phyloP scores from a whole-genome alignment of 2,888 invertebrate species.

The Caenorhabditis zanzibari region DNA sequence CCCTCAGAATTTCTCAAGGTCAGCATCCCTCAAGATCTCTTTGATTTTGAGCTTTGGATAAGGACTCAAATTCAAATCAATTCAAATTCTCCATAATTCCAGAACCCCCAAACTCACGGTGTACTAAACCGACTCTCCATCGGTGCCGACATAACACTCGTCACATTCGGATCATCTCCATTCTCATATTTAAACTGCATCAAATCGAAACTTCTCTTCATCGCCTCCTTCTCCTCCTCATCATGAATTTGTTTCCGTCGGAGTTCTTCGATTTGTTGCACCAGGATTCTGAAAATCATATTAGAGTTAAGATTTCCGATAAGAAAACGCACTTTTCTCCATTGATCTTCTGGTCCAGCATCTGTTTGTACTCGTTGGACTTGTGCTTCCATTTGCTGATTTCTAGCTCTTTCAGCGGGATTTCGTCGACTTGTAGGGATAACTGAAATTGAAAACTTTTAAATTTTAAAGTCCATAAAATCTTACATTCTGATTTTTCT shows the following conservation, averaged over 20 bases:
- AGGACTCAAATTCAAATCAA: no score
- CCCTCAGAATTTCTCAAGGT: no score
- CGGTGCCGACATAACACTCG: constrained; percentile 54
- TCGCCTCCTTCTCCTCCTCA: constrained; percentile 71
- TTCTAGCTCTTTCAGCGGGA: constrained; percentile 78
- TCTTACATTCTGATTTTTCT: constrained; percentile 72
- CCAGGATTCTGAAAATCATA: constrained; percentile 63
- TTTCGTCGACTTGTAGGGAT: constrained; percentile 76
- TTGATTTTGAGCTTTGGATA: no score
- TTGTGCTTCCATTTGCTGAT: constrained; percentile 90
- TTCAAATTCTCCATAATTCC: no score
- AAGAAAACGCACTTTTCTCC: constrained; percentile 86
- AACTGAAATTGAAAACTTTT: constrained; percentile 39
- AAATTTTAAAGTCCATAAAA: not conserved
- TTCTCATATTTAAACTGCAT: constrained; percentile 71
- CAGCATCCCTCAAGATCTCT: no score
- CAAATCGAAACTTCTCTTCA: constrained; percentile 70
- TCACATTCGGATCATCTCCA: constrained; percentile 62
- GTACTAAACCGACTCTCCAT: constrained; percentile 58
- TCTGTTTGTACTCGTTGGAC: constrained; percentile 91
- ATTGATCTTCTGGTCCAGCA: constrained; percentile 88
- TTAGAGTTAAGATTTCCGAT: not conserved
- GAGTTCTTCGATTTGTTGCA: constrained; percentile 75
- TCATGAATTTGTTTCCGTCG: constrained; percentile 66
- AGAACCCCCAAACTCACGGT: constrained; percentile 44